phyloP scores from a whole-genome alignment of 1,140 invertebrate species.

The Batillaria attramentaria region DNA sequence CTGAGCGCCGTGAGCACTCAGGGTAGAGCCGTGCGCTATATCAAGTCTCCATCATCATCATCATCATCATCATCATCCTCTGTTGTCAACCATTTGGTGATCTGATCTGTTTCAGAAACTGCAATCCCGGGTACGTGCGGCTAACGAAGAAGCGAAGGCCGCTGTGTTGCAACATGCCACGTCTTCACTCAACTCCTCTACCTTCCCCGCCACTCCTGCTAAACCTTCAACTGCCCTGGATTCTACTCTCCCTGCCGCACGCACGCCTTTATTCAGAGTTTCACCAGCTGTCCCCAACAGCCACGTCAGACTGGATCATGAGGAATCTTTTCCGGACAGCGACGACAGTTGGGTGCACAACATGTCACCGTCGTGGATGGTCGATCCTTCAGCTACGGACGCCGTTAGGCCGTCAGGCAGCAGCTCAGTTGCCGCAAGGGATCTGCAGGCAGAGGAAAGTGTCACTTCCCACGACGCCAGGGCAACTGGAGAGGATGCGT shows the following conservation, averaged over 20 bases:
- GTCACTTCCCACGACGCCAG: not conserved
- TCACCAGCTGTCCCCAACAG: not conserved
- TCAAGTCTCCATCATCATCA: not conserved
- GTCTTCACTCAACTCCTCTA: no score
- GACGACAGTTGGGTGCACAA: constrained; percentile 31
- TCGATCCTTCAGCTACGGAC: not conserved
- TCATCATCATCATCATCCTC: not conserved
- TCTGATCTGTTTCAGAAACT: constrained; percentile 3
- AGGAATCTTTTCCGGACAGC: constrained; percentile 14
- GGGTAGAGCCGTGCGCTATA: not conserved
- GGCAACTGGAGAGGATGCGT: not conserved
- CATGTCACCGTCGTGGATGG: not conserved
- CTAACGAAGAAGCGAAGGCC: constrained; percentile 17
- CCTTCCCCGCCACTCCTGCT: not conserved
- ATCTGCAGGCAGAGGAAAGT: not conserved
- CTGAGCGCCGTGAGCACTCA: not conserved
- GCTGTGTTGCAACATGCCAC: not conserved
- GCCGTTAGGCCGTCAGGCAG: not conserved
- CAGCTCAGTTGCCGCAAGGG: not conserved
- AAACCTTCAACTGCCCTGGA: not conserved
- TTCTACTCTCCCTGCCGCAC: not conserved
- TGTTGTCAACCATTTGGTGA: not conserved
- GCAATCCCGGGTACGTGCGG: not conserved
- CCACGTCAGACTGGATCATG: not conserved
- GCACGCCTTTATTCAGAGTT: not conserved